phyloP scores from a whole-genome alignment of 2,888 invertebrate genomes.

The Onchidella celtica region DNA sequence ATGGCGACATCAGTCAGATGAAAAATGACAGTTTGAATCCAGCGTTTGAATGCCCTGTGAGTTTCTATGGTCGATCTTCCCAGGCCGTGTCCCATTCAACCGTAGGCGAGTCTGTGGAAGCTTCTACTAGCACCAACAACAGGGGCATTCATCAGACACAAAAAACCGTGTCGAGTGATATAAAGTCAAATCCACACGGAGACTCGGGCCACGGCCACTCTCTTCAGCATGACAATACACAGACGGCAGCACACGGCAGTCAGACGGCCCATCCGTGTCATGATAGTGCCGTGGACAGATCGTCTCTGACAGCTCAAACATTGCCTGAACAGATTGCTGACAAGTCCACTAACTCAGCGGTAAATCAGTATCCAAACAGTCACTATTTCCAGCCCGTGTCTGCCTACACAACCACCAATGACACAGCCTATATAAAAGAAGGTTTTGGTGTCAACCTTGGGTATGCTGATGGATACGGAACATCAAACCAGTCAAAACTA shows the following conservation, averaged over 20 bases:
- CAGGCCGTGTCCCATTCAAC: background rate
- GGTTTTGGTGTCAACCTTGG: background rate
- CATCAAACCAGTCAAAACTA: background rate
- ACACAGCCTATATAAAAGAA: constrained; percentile 10
- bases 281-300: constrained; percentile 1
- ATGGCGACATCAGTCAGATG: constrained; percentile 10
- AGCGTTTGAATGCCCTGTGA: constrained; percentile 26
- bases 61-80: constrained; percentile 17
- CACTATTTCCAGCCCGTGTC: background rate
- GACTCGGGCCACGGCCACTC: constrained; percentile 14
- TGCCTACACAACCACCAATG: background rate
- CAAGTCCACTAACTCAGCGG: background rate
- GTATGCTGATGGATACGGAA: background rate
- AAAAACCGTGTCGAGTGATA: constrained; percentile 1
- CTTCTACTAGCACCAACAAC: constrained; percentile 6
- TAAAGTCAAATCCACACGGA: background rate
- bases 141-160: constrained; percentile 1
- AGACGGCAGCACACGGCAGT: constrained; percentile 6
- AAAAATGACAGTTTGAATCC: constrained; percentile 31
- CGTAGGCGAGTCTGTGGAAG: background rate
- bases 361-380: background rate
- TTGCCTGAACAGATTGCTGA: constrained; percentile 7
- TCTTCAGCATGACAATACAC: constrained; percentile 25
- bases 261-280: background rate
- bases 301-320: background rate